Evolutionary conservation across 2,888 invertebrate genomes (phyloP), one percentile per base, ranked within the genome.

Genomic region (Empis livida): DNA sequence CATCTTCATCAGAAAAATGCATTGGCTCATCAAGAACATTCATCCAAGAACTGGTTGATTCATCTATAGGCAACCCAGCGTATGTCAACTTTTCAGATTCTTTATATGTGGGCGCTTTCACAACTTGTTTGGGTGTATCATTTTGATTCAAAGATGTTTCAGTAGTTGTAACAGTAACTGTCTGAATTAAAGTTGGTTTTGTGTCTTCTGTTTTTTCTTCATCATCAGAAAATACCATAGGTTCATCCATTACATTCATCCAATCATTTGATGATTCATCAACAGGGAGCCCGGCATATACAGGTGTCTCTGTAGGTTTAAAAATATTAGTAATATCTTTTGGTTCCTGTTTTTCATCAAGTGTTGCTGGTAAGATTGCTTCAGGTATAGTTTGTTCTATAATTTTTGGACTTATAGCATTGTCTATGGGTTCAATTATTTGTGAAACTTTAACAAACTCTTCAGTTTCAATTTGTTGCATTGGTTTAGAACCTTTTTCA

Each of bases 191-290:
- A 39, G 5, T 17, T 39, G 45, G 20, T 39, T 9, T n/a, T 32
- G 43, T 9, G 17, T n/a, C 30, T 40, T 45, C 39, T 37, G 14
- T 16, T 20, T 15, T 31, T 39, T 32, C 32, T 41, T 41, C 41
- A 20, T 41, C 41, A n/a, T 41, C 41, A 11, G 61, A 59, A 48
- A 66, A 57, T 11, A 54, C 51, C 49, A 62, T 59, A 31, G 61
- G 59, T 49, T 67, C 63, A 46, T 68, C 65, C 15, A 61, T 41
- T 5, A 61, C 59, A 43, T 59, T 51, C 57, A 67, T 57, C 59
- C 64, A 66, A 3, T 58, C 45, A 44, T 53, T 58, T 14, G 59
- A 53, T 1, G 62, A 54, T 23, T 63, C 60, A 47, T 66, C 63
- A 38, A 62, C 55, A 20, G 63, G 61, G 40, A 63, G 56, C 42